These are phyloP conservation scores for Esox lucius DNA, from an alignment of 2,797 vertebrate species.

Conservation along the genomic window DNA sequence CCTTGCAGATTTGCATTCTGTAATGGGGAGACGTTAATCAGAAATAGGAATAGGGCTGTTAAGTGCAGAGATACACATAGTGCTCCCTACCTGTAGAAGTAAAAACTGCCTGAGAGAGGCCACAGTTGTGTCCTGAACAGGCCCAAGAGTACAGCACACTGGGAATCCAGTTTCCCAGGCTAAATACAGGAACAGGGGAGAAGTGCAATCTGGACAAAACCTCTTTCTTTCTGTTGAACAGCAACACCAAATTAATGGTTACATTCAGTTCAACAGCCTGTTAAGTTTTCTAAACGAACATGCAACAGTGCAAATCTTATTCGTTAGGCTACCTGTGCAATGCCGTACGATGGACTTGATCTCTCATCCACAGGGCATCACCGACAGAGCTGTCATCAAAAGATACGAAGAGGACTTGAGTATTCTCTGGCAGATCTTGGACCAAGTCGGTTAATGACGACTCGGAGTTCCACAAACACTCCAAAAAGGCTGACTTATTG, in stretches of 20 bases:
- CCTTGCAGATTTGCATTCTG: too few relatives aligned
- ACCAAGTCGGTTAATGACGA: constrained; percentile 68
- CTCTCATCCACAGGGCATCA: constrained; percentile 77
- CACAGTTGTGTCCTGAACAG: constrained; percentile 65
- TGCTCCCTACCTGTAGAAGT: constrained; percentile 62
- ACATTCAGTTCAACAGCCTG: background rate
- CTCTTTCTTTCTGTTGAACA: constrained; percentile 60
- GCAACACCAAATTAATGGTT: background rate
- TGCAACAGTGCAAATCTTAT: background rate
- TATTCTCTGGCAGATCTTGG: constrained; percentile 56
- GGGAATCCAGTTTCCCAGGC: constrained; percentile 80
- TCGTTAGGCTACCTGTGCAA: constrained; percentile 51
- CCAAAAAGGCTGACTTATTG: constrained; percentile 77
- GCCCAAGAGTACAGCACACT: constrained; percentile 74
- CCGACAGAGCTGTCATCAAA: constrained; percentile 69
- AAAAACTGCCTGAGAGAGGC: constrained; percentile 70
- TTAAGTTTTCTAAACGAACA: background rate
- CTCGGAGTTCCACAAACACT: constrained; percentile 74
- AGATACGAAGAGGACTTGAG: constrained; percentile 71
- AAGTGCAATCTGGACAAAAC: constrained; percentile 74
- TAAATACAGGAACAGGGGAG: constrained; percentile 68
- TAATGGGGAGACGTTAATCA: too few relatives aligned
- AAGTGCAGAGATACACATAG: background rate
- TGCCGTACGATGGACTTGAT: constrained; percentile 63
- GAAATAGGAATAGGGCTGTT: too few relatives aligned